Base-by-base conservation (phyloP, 2,888 invertebrate genomes). In the Sminthurinus aureus region DNA sequence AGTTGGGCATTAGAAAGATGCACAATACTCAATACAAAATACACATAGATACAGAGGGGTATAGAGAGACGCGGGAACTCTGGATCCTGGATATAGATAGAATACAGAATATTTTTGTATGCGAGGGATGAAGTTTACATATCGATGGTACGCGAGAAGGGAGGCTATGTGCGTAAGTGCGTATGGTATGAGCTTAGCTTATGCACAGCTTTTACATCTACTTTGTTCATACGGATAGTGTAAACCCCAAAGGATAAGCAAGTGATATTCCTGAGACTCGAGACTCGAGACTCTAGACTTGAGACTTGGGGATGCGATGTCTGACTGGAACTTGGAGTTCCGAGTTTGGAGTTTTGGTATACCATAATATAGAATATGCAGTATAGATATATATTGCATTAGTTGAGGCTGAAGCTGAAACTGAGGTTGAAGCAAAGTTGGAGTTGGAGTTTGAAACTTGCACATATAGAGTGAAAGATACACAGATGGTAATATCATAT, bases 131-230 rank as follows among this genome's bases (percentile, higher is more conserved):
- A 38, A 38, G 38, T 38, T 38, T 38, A 38, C 38, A 38, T 38
- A 38, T 38, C 38, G 6, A 38, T 6, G 38, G 3, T 38, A 38
- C 38, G 38, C 38, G 38, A 38, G 38, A 38, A 73, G 73, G 26
- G 73, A 24, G 73, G 38, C 38, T 38, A 38, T 38, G 38, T 4
- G 38, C 38, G 1, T 38, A 38, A 4, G 38, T 6, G 6, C 38
- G 38, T 38, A 69, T 69, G n/a, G 18, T 69, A 69, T 69, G n/a
- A n/a, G n/a, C n/a, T n/a, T n/a, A n/a, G n/a, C n/a, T 20, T 69
- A 69, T 69, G n/a, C 69, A 69, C 12, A 69, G 69, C n/a, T n/a
- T n/a, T n/a, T 20, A 24, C 24, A 69, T 69, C 3, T 69, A 12
- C 66, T 69, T 13, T 58, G 24, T 69, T 1, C 18, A 24, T 3